Evolutionary conservation across 1,140 invertebrate genomes (phyloP).

Genomic region (Drosophila repletoides): DNA sequence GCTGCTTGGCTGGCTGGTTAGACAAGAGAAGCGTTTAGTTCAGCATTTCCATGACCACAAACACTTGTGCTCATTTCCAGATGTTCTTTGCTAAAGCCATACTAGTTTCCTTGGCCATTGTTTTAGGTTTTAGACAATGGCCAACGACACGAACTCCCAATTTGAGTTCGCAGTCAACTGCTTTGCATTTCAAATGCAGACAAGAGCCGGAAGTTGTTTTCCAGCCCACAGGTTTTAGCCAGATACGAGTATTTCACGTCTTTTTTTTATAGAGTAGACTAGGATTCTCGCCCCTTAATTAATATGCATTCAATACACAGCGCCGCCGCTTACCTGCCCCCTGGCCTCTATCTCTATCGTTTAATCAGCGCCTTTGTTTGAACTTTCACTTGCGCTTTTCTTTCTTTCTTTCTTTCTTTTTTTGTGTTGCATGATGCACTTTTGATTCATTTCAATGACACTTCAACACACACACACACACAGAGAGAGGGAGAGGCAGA

Average conservation of each 20-base stretch:
- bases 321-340: neutral
- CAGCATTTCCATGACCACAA: slow-evolving; percentile 22
- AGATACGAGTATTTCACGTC: neutral
- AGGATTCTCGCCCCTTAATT: slow-evolving; percentile 39
- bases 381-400: slow-evolving; percentile 66
- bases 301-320: slow-evolving; percentile 45
- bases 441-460: slow-evolving; percentile 47
- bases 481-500: slow-evolving; percentile 5
- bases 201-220: slow-evolving; percentile 31
- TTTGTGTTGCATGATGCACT: slow-evolving; percentile 50
- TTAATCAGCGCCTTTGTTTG: slow-evolving; percentile 72
- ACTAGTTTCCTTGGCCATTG: slow-evolving; percentile 39
- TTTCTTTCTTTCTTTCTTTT: no score
- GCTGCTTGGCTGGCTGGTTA: neutral
- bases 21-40: neutral
- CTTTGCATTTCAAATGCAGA: slow-evolving; percentile 41
- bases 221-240: slow-evolving; percentile 6
- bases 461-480: slow-evolving; percentile 31
- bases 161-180: slow-evolving; percentile 20
- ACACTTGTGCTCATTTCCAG: slow-evolving; percentile 28
- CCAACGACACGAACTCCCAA: slow-evolving; percentile 25
- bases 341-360: slow-evolving; percentile 34
- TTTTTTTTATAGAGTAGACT: neutral
- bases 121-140: slow-evolving; percentile 34
- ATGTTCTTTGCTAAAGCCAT: slow-evolving; percentile 22